Evolutionary conservation across 1,140 invertebrate genomes (phyloP).

Genomic region (Lithobius niger): DNA sequence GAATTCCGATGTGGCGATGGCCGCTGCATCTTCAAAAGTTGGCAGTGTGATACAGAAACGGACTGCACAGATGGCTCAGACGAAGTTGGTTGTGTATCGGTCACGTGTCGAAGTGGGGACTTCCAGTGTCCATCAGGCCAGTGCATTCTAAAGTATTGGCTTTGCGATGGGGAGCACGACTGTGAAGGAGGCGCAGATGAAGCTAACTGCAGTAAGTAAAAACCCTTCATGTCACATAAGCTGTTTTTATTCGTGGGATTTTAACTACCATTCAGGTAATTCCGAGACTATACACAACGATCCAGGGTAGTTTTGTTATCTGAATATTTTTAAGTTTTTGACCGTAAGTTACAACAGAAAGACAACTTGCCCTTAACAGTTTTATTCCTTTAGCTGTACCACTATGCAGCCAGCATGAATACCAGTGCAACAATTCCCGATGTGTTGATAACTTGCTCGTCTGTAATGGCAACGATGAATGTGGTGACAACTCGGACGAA

Average conservation of each 20-base stretch:
- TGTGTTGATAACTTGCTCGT: conserved; percentile 45
- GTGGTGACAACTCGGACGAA: conserved; percentile 40
- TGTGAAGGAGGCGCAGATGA: conserved; percentile 70
- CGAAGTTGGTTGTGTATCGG: conserved; percentile 28
- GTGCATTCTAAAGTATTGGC: conserved; percentile 4
- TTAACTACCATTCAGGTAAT: too few species aligned
- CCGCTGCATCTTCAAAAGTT: conserved; percentile 29
- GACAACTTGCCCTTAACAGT: conserved; percentile 39
- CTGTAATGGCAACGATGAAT: conserved; percentile 43
- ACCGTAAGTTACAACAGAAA: too few species aligned
- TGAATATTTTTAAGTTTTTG: too few species aligned
- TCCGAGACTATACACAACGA: too few species aligned
- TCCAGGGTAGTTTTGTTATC: too few species aligned
- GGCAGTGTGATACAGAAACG: conserved; percentile 30
- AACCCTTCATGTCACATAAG: too few species aligned
- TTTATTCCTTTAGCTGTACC: neutral
- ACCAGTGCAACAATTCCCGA: conserved; percentile 40
- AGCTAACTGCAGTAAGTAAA: too few species aligned
- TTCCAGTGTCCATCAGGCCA: conserved; percentile 40
- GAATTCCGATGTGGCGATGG: conserved; percentile 37
- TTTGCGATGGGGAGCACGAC: conserved; percentile 52
- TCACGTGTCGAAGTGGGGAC: conserved; percentile 40
- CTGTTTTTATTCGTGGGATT: too few species aligned
- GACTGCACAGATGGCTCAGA: conserved; percentile 40
- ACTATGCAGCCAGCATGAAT: conserved; percentile 18